Evolutionary conservation across 1,140 invertebrate species (phyloP), one percentile per base, ranked within the genome.

Genomic region (Galendromus occidentalis): DNA sequence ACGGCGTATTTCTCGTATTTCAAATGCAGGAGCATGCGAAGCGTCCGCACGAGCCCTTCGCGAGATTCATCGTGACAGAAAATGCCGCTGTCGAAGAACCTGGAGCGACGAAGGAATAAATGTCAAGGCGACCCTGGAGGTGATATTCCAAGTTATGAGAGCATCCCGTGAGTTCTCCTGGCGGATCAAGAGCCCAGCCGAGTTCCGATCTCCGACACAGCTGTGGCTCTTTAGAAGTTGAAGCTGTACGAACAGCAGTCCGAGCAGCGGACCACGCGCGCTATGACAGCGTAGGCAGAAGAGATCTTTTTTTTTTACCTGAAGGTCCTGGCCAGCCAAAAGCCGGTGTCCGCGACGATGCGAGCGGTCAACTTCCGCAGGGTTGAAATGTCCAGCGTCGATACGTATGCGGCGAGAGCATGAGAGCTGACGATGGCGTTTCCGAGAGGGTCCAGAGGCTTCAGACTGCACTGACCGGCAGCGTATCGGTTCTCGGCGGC

Each of bases 1-100:
- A 86, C 84, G 67, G 84, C 77, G 73, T 86, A 91, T 51, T 85
- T 80, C 0, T 86, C 86, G 72, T 87, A 90, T 71, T 84, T 86
- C 71, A 83, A 82, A 73, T 88, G 85, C 6, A 92, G 71, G 64
- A 87, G 81, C 76, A 89, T 81, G 67, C 85, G 77, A 12, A 85
- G 84, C 2, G 91, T 80, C 67, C 84, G 77, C 0, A 91, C 83
- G 12, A 88, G 74, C 17, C 87, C 86, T 71, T 88, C 86, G 22
- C 84, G 72, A 42, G 83, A 80, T 69, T 88, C 86, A 69, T 88
- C 85, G 73, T 88, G 85, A 71, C 85, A 86, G 68, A 82, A 85
- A 1, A 84, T 82, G 64, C 82, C 81, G 64, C 83, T 83, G 70
- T 87, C 85, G 41, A 76, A 74, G 72, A 81, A 80, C 71, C 81